phyloP scores from a whole-genome alignment of 2,113 vertebrate genomes.

The Dromaius novaehollandiae region DNA sequence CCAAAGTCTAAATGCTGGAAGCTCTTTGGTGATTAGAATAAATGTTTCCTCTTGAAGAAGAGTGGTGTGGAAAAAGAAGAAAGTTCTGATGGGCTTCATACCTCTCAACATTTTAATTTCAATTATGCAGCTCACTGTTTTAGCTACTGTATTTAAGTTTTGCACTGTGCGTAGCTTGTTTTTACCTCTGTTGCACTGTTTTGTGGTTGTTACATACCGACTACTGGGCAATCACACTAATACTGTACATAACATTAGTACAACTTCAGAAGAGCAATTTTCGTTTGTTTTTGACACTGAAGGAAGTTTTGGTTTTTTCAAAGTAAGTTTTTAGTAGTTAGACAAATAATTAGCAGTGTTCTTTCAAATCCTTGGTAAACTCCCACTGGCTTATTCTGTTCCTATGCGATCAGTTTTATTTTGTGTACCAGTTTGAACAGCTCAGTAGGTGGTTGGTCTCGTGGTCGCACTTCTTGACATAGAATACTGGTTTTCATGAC shows the following conservation, averaged over 20 bases:
- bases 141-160: not conserved
- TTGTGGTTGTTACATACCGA: not conserved
- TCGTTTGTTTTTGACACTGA: not conserved
- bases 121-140: not conserved
- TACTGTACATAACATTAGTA: not conserved
- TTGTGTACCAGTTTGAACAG: not conserved
- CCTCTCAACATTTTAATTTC: not conserved
- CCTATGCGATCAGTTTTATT: not conserved
- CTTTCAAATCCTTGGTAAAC: not conserved
- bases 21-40: slow-evolving; percentile 5
- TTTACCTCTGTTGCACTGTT: not conserved
- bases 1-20: not conserved
- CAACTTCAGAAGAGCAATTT: not conserved
- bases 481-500: not conserved
- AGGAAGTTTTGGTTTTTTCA: not conserved
- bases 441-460: not conserved
- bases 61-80: slow-evolving; percentile 46
- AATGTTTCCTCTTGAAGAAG: not conserved
- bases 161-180: not conserved
- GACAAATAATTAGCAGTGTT: not conserved
- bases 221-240: not conserved
- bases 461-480: slow-evolving; percentile 24
- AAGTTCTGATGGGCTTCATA: not conserved
- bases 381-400: not conserved
- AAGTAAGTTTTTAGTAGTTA: not conserved